Evolutionary conservation across 92 coral and sea anemone species (phyloP), one percentile per base, ranked within the genome.

Genomic region (Chrysogorgia sp.): DNA sequence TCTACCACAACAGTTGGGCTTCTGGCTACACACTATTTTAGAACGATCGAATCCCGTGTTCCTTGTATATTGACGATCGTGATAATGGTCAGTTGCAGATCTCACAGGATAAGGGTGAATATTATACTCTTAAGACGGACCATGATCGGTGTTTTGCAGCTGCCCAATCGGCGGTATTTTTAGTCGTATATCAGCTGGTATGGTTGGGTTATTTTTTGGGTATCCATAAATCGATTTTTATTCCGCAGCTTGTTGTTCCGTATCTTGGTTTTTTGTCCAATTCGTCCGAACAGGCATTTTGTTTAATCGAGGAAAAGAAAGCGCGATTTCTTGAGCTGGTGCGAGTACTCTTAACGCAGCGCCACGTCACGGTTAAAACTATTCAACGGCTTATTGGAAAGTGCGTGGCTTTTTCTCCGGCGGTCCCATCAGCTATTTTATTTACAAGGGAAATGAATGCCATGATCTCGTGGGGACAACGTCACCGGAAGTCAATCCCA

Each of bases 361-460:
- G n/a, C n/a, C n/a, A n/a, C n/a, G n/a, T n/a, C n/a, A n/a, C 43
- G 43, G 43, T 37, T 37, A 4, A 12, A 4, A 5, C 43, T 4
- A 37, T 12, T 37, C 43, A 5, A 12, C 43, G 43, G 12, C 5
- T 4, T 37, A 37, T 37, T 37, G 43, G 43, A 12, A 5, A 37
- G 12, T 12, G 5, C 43, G 43, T 4, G 6, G 12, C 6, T 37
- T 12, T n/a, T n/a, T n/a, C n/a, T n/a, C 5, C 43, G 43, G 43
- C 12, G 43, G 12, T 4, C 6, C 5, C 89, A 2, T 77, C 77
- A 19, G 89, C 89, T 10, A 60, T 63, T 2, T 37, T 79, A 58
- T 85, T 58, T 63, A 85, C 88, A 22, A 50, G 79, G 17, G 89
- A 81, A 43, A 81, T 85, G 81, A 80, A 76, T 8, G 47, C 63